Base-by-base conservation (phyloP, 2,888 invertebrate species). In the Hydraecia micacea region DNA sequence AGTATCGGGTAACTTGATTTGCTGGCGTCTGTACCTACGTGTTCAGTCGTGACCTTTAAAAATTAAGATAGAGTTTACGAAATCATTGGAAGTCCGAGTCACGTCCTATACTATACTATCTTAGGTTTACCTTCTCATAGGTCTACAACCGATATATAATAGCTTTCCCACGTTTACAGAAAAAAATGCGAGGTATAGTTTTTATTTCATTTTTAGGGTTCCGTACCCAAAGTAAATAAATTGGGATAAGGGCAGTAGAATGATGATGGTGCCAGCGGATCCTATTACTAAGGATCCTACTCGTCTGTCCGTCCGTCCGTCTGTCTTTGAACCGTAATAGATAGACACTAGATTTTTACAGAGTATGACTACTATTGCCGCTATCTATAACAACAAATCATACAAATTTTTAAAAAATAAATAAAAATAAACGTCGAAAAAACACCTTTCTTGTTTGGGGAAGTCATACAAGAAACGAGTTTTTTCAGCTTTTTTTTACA, bases 51-150 rank as follows among this genome's bases (percentile, higher is more conserved):
- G 25, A 55, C 55, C 55, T 70, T 70, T 70, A 36, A 36, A 36
- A 55, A 55, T n/a, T 36, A 11, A 55, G 36, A 18, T 55, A 18
- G 15, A 39, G 39, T 32, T 39, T 32, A 39, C 46, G 28, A 49
- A 76, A 42, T 67, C 18, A 49, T 36, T 66, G 7, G 28, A 58
- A 75, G 4, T 55, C 7, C 9, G 32, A 76, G 63, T 58, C 76
- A 58, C 55, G 76, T 75, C n/a, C 36, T 28, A 15, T 28, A 36
- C 58, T 28, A 36, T 36, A 36, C 58, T 28, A 36, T 36, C 25
- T 52, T 62, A 25, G 21, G 7, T 25, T 39, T 13, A 62, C 7
- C 9, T 28, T 49, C 21, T 36, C 28, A 28, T 52, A 52, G 39
- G 8, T 39, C 5, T 42, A 32, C 25, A 39, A n/a, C 39, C 25